These are phyloP conservation scores for Acleris literana DNA, from an alignment of 2,888 invertebrate species.

Conservation along the genomic window DNA sequence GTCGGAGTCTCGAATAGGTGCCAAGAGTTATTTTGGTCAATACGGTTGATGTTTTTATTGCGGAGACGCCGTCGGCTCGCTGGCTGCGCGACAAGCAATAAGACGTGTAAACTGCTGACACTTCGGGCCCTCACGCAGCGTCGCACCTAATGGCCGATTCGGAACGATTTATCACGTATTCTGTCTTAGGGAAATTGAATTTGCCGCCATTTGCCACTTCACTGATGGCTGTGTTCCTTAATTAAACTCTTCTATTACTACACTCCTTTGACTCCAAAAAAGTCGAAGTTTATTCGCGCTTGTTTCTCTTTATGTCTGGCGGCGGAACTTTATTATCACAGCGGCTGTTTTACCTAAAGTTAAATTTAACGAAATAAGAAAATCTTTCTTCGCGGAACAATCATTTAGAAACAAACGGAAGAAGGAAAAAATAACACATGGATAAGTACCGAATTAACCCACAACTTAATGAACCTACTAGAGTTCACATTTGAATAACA, in stretches of 20 bases:
- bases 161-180: conserved; percentile 78
- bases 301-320: conserved; percentile 11
- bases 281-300: background rate
- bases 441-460: too few relatives aligned
- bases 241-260: conserved; percentile 65
- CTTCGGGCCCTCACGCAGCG: conserved; percentile 70
- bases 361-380: background rate
- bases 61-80: conserved; percentile 68
- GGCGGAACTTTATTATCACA: conserved; percentile 1
- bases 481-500: background rate
- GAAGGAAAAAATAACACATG: too few relatives aligned
- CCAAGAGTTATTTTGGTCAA: conserved; percentile 83
- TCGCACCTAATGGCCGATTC: conserved; percentile 75
- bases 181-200: conserved; percentile 74
- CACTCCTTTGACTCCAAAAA: conserved; percentile 33
- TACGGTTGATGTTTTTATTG: conserved; percentile 83
- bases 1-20: conserved; percentile 70
- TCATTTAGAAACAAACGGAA: too few relatives aligned
- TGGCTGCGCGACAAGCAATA: conserved; percentile 71
- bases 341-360: background rate
- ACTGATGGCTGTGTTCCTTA: conserved; percentile 62
- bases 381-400: background rate
- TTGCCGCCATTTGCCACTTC: conserved; percentile 65
- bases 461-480: too few relatives aligned
- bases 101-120: conserved; percentile 74